phyloP scores from a whole-genome alignment of 2,888 invertebrate genomes.

The Netelia inedita region DNA sequence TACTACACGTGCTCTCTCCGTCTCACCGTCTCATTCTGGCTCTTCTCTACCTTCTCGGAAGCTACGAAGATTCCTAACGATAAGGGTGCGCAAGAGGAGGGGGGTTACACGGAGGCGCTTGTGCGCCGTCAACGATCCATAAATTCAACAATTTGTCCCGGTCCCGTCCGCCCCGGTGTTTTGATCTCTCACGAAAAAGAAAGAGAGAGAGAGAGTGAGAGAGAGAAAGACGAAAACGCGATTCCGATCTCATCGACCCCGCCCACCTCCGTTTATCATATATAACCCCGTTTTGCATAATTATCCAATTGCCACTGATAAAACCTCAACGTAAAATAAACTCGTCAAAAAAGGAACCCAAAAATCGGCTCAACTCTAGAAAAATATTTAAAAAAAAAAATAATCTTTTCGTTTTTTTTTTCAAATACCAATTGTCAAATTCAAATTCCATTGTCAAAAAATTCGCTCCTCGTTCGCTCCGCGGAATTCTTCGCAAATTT shows the following conservation, averaged over 20 bases:
- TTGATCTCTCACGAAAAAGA: conserved; percentile 80
- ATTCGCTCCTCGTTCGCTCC: not conserved
- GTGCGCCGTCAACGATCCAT: conserved; percentile 81
- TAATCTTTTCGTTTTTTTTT: not conserved
- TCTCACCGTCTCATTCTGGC: conserved; percentile 64
- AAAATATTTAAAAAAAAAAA: not conserved
- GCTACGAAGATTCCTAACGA: conserved; percentile 82
- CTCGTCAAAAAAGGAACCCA: not conserved
- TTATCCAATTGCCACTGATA: conserved; percentile 57
- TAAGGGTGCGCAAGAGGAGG: conserved; percentile 74
- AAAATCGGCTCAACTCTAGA: not conserved
- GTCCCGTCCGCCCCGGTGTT: conserved; percentile 79
- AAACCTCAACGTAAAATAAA: not conserved
- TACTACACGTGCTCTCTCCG: conserved; percentile 44
- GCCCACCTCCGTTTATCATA: conserved; percentile 53
- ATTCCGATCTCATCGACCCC: conserved; percentile 70
- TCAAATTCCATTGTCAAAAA: conserved; percentile 58
- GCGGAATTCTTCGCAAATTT: conserved; percentile 22
- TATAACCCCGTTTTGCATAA: conserved; percentile 77
- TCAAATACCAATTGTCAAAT: not conserved
- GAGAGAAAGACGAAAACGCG: conserved; percentile 67
- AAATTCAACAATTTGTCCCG: conserved; percentile 84
- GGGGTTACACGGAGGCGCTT: conserved; percentile 71
- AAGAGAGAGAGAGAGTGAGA: not conserved
- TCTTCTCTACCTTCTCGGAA: conserved; percentile 78